phyloP scores from a whole-genome alignment of 2,888 invertebrate genomes.

The Eristalis tenax region DNA sequence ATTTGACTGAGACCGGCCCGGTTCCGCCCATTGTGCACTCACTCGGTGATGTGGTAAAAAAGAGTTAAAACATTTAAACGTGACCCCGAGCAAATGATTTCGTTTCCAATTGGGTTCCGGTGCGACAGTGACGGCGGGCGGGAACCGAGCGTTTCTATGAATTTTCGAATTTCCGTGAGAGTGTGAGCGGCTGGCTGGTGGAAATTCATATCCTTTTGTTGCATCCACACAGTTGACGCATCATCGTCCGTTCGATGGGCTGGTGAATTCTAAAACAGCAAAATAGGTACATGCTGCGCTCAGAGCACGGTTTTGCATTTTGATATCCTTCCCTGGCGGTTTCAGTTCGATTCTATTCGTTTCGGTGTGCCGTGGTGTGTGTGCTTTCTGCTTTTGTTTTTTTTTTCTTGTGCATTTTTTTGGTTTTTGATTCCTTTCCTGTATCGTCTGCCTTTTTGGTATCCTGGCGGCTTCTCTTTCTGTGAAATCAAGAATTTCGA shows the following conservation, averaged over 20 bases:
- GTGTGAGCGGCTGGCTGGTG: background rate
- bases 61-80: constrained; percentile 45
- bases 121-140: background rate
- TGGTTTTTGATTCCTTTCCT: constrained; percentile 16
- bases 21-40: background rate
- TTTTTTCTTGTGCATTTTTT: constrained; percentile 29
- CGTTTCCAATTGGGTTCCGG: background rate
- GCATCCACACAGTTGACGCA: constrained; percentile 17
- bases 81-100: constrained; percentile 39
- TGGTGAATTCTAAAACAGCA: constrained; percentile 36
- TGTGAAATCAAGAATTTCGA: constrained; percentile 42
- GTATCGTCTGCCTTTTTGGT: constrained; percentile 4
- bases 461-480: background rate
- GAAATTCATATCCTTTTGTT: constrained; percentile 40
- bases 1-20: constrained; percentile 5
- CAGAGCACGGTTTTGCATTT: constrained; percentile 40
- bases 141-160: constrained; percentile 4
- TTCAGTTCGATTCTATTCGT: background rate
- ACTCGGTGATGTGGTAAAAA: background rate
- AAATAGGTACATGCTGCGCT: constrained; percentile 35
- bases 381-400: constrained; percentile 3
- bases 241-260: constrained; percentile 14
- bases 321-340: constrained; percentile 12
- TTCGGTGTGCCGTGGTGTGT: background rate
- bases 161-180: constrained; percentile 8